These are phyloP conservation scores for Hydraecia micacea DNA, from an alignment of 2,888 invertebrate species.

Conservation along the genomic window DNA sequence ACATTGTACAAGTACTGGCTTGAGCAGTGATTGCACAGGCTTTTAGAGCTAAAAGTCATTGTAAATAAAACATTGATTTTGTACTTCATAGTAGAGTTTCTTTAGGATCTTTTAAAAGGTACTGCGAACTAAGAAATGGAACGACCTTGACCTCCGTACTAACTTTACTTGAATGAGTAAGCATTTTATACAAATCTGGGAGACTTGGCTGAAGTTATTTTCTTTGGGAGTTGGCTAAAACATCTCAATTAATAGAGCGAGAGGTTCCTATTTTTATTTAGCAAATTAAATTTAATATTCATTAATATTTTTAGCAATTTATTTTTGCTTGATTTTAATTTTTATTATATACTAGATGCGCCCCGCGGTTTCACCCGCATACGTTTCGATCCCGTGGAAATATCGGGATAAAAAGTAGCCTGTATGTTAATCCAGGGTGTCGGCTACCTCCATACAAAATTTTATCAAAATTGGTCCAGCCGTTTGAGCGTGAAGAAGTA, in stretches of 20 bases:
- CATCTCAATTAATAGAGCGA: neutral
- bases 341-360: too few species aligned
- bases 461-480: too few species aligned
- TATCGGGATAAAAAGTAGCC: too few species aligned
- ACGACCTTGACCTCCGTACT: neutral
- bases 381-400: too few species aligned
- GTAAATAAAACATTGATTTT: conserved; percentile 15
- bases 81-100: neutral
- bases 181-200: neutral
- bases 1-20: conserved; percentile 36
- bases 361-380: too few species aligned
- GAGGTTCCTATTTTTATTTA: neutral
- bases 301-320: too few species aligned
- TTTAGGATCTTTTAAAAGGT: neutral
- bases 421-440: too few species aligned
- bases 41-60: conserved; percentile 23
- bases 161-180: neutral
- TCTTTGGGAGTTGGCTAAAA: neutral
- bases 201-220: neutral
- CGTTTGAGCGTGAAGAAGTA: too few species aligned
- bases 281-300: too few species aligned
- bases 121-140: neutral
- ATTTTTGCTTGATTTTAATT: too few species aligned
- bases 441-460: too few species aligned
- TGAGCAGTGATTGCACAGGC: conserved; percentile 33